Base-by-base conservation (phyloP, 2,113 vertebrate genomes). In the Zootoca vivipara region DNA sequence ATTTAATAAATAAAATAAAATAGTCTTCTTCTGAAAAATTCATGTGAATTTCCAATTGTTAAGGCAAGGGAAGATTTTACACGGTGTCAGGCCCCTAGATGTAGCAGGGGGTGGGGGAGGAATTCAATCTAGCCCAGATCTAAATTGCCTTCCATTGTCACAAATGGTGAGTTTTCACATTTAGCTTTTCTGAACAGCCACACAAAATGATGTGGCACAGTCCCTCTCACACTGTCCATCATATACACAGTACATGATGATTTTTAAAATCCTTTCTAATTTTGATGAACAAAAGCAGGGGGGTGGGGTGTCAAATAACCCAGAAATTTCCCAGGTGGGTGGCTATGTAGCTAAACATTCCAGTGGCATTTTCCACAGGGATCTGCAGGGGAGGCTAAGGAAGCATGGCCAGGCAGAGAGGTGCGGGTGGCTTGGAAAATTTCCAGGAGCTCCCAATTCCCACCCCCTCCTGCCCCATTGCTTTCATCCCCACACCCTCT, bases 361-460 rank as follows among this genome's bases (percentile, higher is more conserved):
- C 0, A 38, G 84, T 94, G 92, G 92, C 92, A 91, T 95, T 95
- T 93, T 95, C 90, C 22, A 0, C 64, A 70, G 87, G 91, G 93
- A 95, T 93, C 94, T 96, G 95, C 95, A 96, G 94, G 93, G 95
- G 94, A 96, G 93, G 94, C 94, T 94, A 88, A 95, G 93, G 95
- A 46, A 92, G 92, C 92, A 0, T 0, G 91, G 85, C 93, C 92
- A 93, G 88, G 80, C 33, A 0, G 87, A 85, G 90, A 92, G 90
- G 85, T 92, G 86, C 87, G 30, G 80, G 78, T 78, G 92, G 89
- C 90, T 90, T 90, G 89, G 89, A 91, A 93, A 92, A 74, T 73
- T 93, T 90, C 82, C 78, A 78, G 85, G 87, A 94, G 35, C 65
- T 72, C 83, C 73, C 16, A 35, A 90, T 28, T 0, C 0, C 79